Conservation (phyloP, 1,140 invertebrate species). For the Epicauta chinensis region DNA sequence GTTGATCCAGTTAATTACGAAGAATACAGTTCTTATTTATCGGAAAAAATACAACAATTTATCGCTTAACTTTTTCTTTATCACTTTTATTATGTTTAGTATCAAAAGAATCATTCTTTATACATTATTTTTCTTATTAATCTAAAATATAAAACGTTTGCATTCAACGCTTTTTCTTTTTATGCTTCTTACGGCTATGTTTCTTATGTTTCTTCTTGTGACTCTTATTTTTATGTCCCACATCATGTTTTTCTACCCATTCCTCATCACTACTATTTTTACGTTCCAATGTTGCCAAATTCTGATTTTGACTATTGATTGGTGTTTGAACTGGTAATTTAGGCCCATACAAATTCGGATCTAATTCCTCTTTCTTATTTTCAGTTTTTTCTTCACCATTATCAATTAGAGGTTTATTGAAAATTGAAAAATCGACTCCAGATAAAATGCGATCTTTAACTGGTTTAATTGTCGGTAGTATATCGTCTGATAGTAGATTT, state of each 20-base stretch:
- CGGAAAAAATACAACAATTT: slow-evolving; percentile 32
- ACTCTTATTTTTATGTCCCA: slow-evolving; percentile 21
- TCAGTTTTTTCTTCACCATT: slow-evolving; percentile 2
- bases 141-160: too few species aligned
- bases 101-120: too few species aligned
- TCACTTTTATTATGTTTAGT: too few species aligned
- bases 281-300: not conserved
- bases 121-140: too few species aligned
- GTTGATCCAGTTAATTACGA: slow-evolving; percentile 67
- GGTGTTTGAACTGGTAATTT: slow-evolving; percentile 27
- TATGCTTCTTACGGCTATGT: slow-evolving; percentile 16
- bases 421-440: slow-evolving; percentile 29
- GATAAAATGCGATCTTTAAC: slow-evolving; percentile 39
- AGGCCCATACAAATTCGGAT: slow-evolving; percentile 29
- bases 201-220: slow-evolving; percentile 29
- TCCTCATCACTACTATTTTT: slow-evolving; percentile 20
- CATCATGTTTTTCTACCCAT: slow-evolving; percentile 36
- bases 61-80: not conserved
- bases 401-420: slow-evolving; percentile 13
- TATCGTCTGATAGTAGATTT: slow-evolving; percentile 30
- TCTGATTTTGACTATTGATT: slow-evolving; percentile 1
- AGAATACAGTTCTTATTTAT: slow-evolving; percentile 64
- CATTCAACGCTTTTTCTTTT: not conserved
- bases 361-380: slow-evolving; percentile 3
- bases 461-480: slow-evolving; percentile 39